Evolutionary conservation across 2,113 vertebrate genomes (phyloP).

Genomic region (Psittacara wagleri): DNA sequence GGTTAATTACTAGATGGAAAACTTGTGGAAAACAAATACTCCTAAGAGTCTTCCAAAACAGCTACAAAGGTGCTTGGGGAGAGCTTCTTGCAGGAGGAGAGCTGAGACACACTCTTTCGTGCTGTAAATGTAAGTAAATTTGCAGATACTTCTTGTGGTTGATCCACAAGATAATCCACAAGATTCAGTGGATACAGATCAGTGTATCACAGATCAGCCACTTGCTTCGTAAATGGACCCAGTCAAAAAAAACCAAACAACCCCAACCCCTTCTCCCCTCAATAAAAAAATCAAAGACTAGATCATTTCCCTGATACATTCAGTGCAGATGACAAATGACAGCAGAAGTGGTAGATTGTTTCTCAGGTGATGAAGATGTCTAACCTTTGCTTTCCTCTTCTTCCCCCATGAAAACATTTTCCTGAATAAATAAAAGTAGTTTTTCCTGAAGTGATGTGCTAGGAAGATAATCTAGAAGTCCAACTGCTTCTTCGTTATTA

Average conservation of each 20-base stretch:
- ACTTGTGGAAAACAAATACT: background rate
- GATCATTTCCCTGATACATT: background rate
- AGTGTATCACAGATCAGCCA: background rate
- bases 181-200: background rate
- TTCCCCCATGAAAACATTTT: constrained; percentile 74
- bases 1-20: background rate
- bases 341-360: background rate
- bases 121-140: background rate
- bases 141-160: background rate
- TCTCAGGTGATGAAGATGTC: background rate
- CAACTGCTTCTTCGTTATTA: constrained; percentile 57
- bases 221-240: background rate
- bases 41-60: background rate
- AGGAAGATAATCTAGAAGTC: constrained; percentile 76
- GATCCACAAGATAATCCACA: background rate
- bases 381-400: constrained; percentile 76
- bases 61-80: background rate
- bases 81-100: background rate
- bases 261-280: background rate
- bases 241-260: background rate
- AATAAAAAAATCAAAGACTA: background rate
- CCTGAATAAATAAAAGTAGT: constrained; percentile 78
- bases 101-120: background rate
- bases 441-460: constrained; percentile 82
- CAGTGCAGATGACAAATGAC: background rate